Evolutionary conservation across 2,888 invertebrate genomes (phyloP).

Genomic region (Bhutanitis thaidina): DNA sequence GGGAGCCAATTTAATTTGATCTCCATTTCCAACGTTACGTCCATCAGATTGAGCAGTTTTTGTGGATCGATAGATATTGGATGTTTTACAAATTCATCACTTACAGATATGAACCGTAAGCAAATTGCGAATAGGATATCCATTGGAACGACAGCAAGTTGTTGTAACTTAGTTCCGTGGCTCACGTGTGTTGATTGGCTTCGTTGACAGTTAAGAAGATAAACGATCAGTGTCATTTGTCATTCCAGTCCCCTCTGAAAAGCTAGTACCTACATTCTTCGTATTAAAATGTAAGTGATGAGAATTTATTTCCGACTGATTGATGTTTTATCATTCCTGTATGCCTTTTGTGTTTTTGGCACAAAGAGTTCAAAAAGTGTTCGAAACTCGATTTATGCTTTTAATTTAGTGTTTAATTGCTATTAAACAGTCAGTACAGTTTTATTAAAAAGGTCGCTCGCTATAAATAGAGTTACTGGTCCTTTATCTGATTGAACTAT

Average conservation of each 20-base stretch:
- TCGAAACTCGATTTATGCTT: too few species aligned
- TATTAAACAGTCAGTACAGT: too few species aligned
- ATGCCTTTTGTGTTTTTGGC: conserved; percentile 14
- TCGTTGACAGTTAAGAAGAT: conserved; percentile 75
- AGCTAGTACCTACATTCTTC: conserved; percentile 43
- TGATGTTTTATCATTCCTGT: conserved; percentile 44
- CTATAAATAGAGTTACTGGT: too few species aligned
- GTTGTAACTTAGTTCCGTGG: conserved; percentile 36
- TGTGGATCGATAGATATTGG: conserved; percentile 17
- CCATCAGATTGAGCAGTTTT: conserved; percentile 26
- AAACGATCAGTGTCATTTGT: conserved; percentile 73
- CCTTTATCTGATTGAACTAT: too few species aligned
- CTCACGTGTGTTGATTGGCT: conserved; percentile 73
- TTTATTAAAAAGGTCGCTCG: too few species aligned
- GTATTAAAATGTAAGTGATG: conserved; percentile 70
- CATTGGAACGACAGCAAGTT: conserved; percentile 5
- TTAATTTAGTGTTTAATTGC: too few species aligned
- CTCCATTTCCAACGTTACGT: background rate
- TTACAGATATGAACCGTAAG: background rate
- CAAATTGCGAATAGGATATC: background rate
- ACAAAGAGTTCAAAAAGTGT: too few species aligned
- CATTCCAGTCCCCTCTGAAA: conserved; percentile 50
- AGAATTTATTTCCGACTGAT: conserved; percentile 59
- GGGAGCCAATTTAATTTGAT: conserved; percentile 17
- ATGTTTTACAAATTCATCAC: background rate